Conservation (phyloP, 2,888 invertebrate genomes). For the Ethmia dodecea region DNA sequence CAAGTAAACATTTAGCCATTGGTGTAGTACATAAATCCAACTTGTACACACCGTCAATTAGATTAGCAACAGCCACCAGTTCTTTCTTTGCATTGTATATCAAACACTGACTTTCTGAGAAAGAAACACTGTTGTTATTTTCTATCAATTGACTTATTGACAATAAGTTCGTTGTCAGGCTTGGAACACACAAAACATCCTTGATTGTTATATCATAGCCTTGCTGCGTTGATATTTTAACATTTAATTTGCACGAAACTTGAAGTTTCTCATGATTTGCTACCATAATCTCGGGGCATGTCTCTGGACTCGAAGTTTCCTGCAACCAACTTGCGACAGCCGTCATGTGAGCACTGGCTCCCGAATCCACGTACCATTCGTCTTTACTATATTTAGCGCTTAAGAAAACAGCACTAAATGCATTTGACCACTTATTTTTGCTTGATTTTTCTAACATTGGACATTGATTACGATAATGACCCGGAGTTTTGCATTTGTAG, state of each 20-base stretch:
- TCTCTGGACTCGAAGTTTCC: background rate
- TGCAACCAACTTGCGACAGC: constrained; percentile 16
- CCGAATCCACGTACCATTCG: constrained; percentile 20
- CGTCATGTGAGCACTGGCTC: constrained; percentile 21
- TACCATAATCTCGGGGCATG: constrained; percentile 17
- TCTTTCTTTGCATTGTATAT: constrained; percentile 10
- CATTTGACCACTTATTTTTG: constrained; percentile 16
- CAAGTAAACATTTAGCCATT: background rate
- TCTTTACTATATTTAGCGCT: constrained; percentile 21
- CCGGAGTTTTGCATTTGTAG: constrained; percentile 23
- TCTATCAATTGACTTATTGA: constrained; percentile 21
- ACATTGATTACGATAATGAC: constrained; percentile 22
- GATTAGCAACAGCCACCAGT: constrained; percentile 11
- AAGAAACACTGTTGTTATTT: constrained; percentile 15
- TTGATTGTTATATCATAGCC: constrained; percentile 14
- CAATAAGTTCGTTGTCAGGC: constrained; percentile 17
- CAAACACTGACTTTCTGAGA: constrained; percentile 5
- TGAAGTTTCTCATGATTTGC: constrained; percentile 16
- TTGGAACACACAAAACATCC: constrained; percentile 22
- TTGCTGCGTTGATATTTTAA: constrained; percentile 12
- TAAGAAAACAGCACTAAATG: constrained; percentile 23
- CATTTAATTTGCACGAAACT: constrained; percentile 17
- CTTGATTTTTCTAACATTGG: constrained; percentile 11
- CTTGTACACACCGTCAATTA: constrained; percentile 16
- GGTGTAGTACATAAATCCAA: constrained; percentile 2